phyloP scores from a whole-genome alignment of 2,888 invertebrate species.

The Liposcelis brunnea region DNA sequence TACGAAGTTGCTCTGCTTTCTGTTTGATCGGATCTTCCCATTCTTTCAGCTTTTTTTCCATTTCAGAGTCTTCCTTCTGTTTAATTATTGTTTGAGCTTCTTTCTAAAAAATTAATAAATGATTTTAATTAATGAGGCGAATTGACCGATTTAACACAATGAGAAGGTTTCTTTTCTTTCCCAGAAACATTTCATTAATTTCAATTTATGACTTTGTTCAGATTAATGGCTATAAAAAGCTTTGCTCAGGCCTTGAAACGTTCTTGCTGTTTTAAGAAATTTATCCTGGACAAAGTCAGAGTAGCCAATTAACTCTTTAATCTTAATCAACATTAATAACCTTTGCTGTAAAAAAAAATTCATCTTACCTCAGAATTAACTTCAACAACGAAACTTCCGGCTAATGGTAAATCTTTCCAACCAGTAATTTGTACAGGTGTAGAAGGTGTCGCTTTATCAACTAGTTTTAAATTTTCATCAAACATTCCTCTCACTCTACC shows the following conservation, averaged over 20 bases:
- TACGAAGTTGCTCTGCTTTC: conserved; percentile 43
- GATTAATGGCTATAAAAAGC: no score
- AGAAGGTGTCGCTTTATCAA: conserved; percentile 56
- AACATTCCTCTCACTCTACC: conserved; percentile 68
- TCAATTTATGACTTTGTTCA: no score
- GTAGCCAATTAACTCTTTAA: no score
- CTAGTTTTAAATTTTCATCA: conserved; percentile 50
- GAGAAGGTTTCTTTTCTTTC: no score
- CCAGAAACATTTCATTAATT: no score
- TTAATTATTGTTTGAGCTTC: conserved; percentile 46
- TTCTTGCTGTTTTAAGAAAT: no score
- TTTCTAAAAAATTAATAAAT: conserved; percentile 29
- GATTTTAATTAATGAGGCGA: background rate
- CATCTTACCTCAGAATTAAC: conserved; percentile 50
- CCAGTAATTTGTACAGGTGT: conserved; percentile 75
- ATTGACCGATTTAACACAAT: no score
- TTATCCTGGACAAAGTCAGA: no score
- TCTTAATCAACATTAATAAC: no score
- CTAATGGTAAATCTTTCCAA: conserved; percentile 76
- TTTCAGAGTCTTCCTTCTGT: conserved; percentile 32
- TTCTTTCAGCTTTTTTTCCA: conserved; percentile 42
- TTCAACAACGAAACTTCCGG: conserved; percentile 77
- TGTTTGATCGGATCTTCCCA: conserved; percentile 43
- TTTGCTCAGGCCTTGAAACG: no score
- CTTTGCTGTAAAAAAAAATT: background rate